Percentiles rank a stretch among this genome's conserved stretches.
Conservation (phyloP, 2,888 invertebrate genomes). For the Napeogenes inachia region DNA sequence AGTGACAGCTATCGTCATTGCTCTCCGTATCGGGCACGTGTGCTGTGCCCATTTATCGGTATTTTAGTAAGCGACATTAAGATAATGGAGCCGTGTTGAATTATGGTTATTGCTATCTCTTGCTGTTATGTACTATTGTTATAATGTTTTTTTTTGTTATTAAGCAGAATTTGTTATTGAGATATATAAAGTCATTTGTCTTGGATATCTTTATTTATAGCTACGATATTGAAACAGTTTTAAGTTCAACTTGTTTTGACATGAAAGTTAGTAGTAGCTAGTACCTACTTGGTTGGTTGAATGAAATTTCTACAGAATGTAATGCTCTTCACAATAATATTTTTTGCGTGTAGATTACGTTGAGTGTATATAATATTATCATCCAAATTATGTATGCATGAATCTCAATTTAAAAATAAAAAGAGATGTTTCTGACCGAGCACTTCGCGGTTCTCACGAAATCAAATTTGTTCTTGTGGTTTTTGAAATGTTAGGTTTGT, state of each 20-base stretch:
- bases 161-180: too few species aligned
- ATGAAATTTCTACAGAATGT: too few species aligned
- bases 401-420: background rate
- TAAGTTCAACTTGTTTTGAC: too few species aligned
- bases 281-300: too few species aligned
- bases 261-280: too few species aligned
- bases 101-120: background rate
- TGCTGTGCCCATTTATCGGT: slow-evolving; percentile 4
- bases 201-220: too few species aligned
- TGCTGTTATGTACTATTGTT: too few species aligned
- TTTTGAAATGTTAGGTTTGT: slow-evolving; percentile 19
- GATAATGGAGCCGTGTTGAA: background rate
- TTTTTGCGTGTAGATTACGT: background rate
- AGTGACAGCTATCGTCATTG: slow-evolving; percentile 16
- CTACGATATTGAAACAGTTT: too few species aligned
- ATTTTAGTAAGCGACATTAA: background rate
- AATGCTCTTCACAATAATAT: too few species aligned
- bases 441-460: slow-evolving; percentile 22
- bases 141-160: too few species aligned
- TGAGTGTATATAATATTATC: background rate
- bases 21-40: slow-evolving; percentile 12
- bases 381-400: slow-evolving; percentile 1
- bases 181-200: too few species aligned
- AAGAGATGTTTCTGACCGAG: slow-evolving; percentile 4
- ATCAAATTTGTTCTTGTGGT: slow-evolving; percentile 25